Conservation (phyloP, 2,888 invertebrate genomes). For the Troides oblongomaculatus region DNA sequence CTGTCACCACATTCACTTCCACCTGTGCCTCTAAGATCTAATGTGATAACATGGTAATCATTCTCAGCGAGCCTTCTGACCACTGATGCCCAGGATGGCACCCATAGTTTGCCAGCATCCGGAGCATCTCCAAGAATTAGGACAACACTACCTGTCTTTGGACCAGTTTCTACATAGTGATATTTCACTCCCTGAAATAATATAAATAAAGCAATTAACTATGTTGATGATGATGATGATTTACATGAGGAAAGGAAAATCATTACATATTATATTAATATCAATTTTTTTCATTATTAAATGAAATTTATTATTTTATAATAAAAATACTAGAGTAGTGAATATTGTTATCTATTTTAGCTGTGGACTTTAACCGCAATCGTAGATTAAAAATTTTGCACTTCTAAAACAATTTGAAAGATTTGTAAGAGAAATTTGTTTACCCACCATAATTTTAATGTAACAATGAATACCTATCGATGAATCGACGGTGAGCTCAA, state of each 20-base stretch:
- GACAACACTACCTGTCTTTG: constrained; percentile 56
- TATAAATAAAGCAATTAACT: not conserved
- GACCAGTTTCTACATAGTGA: constrained; percentile 72
- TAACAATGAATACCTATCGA: constrained; percentile 71
- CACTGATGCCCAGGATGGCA: constrained; percentile 59
- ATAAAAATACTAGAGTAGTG: not conserved
- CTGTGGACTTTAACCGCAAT: constrained; percentile 16
- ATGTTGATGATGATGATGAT: not conserved
- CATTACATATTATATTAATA: not conserved
- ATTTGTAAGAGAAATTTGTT: not conserved
- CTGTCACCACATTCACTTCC: constrained; percentile 66
- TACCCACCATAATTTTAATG: constrained; percentile 69
- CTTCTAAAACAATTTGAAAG: not conserved
- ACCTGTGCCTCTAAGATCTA: constrained; percentile 70
- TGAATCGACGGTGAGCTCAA: constrained; percentile 66
- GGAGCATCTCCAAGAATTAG: constrained; percentile 71
- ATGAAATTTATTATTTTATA: not conserved
- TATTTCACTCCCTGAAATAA: constrained; percentile 67
- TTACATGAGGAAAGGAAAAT: too few species aligned
- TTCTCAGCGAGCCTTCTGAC: constrained; percentile 56
- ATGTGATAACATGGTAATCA: constrained; percentile 61
- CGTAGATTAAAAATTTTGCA: not conserved
- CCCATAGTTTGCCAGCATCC: constrained; percentile 59
- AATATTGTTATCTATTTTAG: constrained; percentile 12
- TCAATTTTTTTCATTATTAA: not conserved